Evolutionary conservation across 1,140 invertebrate species (phyloP).

Genomic region (Cydia splendana): DNA sequence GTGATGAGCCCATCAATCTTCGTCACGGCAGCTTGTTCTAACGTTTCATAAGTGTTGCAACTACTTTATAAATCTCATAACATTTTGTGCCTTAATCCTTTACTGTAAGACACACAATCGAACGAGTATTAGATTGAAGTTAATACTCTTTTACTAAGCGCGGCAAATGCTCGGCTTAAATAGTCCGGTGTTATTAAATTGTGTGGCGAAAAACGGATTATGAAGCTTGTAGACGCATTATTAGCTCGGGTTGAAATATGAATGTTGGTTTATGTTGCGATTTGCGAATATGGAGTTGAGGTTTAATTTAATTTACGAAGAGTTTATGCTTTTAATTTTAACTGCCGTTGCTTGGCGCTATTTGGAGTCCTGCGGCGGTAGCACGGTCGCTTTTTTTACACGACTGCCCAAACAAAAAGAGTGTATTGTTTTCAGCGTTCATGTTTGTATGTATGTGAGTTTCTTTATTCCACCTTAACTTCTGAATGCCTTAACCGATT

Average conservation of each 20-base stretch:
- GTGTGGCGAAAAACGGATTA: not conserved
- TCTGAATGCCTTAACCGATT: too few species aligned
- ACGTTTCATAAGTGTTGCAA: not conserved
- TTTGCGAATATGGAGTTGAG: not conserved
- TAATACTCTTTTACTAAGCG: not conserved
- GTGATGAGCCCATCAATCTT: not conserved
- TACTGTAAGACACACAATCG: not conserved
- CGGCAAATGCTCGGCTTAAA: not conserved
- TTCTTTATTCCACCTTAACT: too few species aligned
- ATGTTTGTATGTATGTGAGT: too few species aligned
- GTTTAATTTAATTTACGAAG: not conserved
- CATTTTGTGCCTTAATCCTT: not conserved
- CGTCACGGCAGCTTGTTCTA: not conserved
- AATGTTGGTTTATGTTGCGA: not conserved
- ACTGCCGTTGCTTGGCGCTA: too few species aligned
- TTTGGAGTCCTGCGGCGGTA: too few species aligned
- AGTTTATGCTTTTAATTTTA: too few species aligned
- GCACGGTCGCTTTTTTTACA: too few species aligned
- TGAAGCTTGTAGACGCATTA: constrained; percentile 1
- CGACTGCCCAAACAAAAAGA: too few species aligned
- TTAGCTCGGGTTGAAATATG: not conserved
- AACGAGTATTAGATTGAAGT: not conserved
- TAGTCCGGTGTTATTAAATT: constrained; percentile 5
- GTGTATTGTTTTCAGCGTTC: too few species aligned
- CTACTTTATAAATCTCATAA: not conserved